Evolutionary conservation across 2,113 vertebrate species (phyloP), one percentile per base, ranked within the genome.

Genomic region (Merops nubicus): DNA sequence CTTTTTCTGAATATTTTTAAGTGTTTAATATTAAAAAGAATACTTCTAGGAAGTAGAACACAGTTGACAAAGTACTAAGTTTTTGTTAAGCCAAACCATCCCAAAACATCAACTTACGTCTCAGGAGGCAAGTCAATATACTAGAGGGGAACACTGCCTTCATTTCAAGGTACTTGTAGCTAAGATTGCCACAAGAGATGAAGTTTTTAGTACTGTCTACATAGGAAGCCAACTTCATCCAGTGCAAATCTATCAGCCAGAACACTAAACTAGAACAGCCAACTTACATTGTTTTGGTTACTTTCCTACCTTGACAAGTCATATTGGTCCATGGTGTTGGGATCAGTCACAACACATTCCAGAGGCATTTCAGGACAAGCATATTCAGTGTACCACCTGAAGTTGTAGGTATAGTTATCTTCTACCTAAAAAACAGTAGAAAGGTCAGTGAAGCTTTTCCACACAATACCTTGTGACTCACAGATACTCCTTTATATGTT

Each of bases 301-400:
- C 33, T 74, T 20, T 68, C 95, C 97, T 95, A 99, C 99, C 99
- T 99, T 95, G 99, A 99, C 40, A 99, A 96, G 82, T 99, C 99
- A 13, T 99, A 99, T 13, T 99, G 99, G 38, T 99, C 98, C 75
- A 99, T 87, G 1, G 98, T 98, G 12, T 40, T 20, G 7, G 97
- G 97, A 96, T 99, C 99, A 0, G 98, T 99, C 96, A 99, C 99
- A 87, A 99, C 36, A 77, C 99, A 99, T 95, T 99, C 99, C 70
- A 99, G 95, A 0, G 98, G 98, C 76, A 98, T 97, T 93, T 99
- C 98, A 0, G 99, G 99, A 96, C 99, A 99, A 20, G 99, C 99
- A n/a, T 99, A 98, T 45, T 99, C 99, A 8, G 99, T 99, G 62
- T 99, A 99, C 99, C 99, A 99, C 74, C 97, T 99, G 96, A 99